Conservation (phyloP, 2,888 invertebrate genomes). For the Drosophila setosimentum region DNA sequence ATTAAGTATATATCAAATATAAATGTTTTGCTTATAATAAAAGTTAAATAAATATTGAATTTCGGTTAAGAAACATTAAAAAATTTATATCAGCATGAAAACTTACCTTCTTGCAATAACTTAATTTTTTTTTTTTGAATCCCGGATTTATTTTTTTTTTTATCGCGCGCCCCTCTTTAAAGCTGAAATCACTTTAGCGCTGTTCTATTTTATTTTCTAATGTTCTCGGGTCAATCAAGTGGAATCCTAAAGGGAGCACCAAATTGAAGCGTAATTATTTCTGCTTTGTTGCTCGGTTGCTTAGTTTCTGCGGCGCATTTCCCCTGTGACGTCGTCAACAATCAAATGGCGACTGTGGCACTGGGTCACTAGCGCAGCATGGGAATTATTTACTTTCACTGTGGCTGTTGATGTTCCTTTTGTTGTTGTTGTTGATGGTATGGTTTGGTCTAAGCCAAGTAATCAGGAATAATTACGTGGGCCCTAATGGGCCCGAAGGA, state of each 20-base stretch:
- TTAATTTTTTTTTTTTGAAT: background rate
- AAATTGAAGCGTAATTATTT: conserved; percentile 80
- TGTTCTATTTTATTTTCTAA: conserved; percentile 41
- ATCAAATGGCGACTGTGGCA: conserved; percentile 65
- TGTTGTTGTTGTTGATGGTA: conserved; percentile 21
- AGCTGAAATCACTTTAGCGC: conserved; percentile 37
- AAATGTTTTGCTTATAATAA: background rate
- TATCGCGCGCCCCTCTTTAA: conserved; percentile 8
- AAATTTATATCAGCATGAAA: background rate
- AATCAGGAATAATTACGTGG: conserved; percentile 77
- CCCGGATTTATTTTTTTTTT: background rate
- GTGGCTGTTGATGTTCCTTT: conserved; percentile 10
- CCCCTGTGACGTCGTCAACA: conserved; percentile 65
- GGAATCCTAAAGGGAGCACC: conserved; percentile 63
- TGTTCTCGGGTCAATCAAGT: conserved; percentile 62
- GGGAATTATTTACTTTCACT: conserved; percentile 43
- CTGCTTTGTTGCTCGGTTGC: conserved; percentile 14
- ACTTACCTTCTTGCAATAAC: conserved; percentile 23
- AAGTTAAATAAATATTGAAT: background rate
- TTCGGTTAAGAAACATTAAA: background rate
- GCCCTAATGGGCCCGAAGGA: conserved; percentile 69
- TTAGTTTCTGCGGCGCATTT: conserved; percentile 70
- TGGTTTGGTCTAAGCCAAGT: conserved; percentile 57
- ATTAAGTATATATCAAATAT: background rate
- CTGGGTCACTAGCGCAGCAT: conserved; percentile 76